Evolutionary conservation across 2,888 invertebrate genomes (phyloP).

Genomic region (Cheilosia pagana): DNA sequence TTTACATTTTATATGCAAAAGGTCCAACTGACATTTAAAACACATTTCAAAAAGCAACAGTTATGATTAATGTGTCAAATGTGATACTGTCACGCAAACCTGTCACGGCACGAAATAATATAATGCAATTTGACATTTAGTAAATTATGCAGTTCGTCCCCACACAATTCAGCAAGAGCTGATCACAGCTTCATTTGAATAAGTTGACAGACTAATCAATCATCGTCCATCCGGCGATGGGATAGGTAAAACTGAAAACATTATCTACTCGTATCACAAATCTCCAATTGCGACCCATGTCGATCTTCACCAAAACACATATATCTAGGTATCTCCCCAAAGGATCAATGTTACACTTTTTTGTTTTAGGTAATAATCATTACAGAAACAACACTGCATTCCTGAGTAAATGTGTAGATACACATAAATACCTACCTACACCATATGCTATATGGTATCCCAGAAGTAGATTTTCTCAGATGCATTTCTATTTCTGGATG

Average conservation of each 20-base stretch:
- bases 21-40: too few species aligned
- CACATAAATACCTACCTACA: conserved; percentile 8
- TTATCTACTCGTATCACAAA: conserved; percentile 4
- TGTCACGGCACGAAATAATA: too few species aligned
- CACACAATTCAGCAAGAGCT: background rate
- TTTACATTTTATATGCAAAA: too few species aligned
- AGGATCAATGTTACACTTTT: conserved; percentile 49
- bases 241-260: conserved; percentile 14
- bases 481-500: conserved; percentile 70
- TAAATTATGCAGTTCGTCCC: background rate
- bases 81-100: too few species aligned
- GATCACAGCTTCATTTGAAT: background rate
- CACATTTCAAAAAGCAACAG: too few species aligned
- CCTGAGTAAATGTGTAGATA: conserved; percentile 16
- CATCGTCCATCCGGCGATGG: background rate
- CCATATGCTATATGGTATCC: conserved; percentile 27
- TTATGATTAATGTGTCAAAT: too few species aligned
- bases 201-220: conserved; percentile 9
- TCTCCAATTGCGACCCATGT: conserved; percentile 57
- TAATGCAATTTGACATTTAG: background rate
- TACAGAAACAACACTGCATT: conserved; percentile 48
- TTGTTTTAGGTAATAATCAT: conserved; percentile 25
- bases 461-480: conserved; percentile 21
- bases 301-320: conserved; percentile 19
- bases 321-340: conserved; percentile 30